phyloP scores from a whole-genome alignment of 2,797 vertebrate species.

The Micropoecilia bifurca region DNA sequence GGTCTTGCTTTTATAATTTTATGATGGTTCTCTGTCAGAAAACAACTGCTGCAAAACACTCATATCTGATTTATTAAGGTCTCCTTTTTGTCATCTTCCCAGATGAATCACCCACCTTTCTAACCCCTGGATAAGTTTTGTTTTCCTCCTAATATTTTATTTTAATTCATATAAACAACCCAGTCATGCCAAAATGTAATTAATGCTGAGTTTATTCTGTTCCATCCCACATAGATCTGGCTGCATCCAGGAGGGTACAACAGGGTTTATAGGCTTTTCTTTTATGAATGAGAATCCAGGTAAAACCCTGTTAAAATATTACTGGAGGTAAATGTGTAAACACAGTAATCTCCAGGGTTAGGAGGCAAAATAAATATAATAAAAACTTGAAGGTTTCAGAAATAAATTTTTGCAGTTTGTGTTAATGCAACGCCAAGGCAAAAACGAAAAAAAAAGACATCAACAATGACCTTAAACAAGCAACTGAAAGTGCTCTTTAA shows the following conservation, averaged over 20 bases:
- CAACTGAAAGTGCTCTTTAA: background rate
- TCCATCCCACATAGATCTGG: background rate
- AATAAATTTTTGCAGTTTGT: background rate
- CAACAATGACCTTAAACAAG: background rate
- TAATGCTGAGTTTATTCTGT: background rate
- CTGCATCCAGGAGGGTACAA: constrained; percentile 3
- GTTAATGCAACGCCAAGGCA: background rate
- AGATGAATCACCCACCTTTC: constrained; percentile 9
- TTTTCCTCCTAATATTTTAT: constrained; percentile 1
- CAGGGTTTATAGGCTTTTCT: background rate
- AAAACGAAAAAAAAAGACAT: background rate
- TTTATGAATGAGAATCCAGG: background rate
- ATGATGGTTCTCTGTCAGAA: constrained; percentile 7
- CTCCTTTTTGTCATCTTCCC: background rate
- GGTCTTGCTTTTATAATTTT: constrained; percentile 23
- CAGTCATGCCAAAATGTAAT: background rate
- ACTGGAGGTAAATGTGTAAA: background rate
- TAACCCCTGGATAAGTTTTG: background rate
- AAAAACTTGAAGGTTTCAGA: background rate
- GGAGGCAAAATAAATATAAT: background rate
- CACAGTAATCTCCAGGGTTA: background rate
- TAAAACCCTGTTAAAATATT: background rate
- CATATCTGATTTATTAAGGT: background rate
- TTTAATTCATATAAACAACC: background rate
- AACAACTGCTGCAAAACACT: background rate